Evolutionary conservation across 1,140 invertebrate species (phyloP), one percentile per base, ranked within the genome.

Genomic region (Drosophila trapezifrons): DNA sequence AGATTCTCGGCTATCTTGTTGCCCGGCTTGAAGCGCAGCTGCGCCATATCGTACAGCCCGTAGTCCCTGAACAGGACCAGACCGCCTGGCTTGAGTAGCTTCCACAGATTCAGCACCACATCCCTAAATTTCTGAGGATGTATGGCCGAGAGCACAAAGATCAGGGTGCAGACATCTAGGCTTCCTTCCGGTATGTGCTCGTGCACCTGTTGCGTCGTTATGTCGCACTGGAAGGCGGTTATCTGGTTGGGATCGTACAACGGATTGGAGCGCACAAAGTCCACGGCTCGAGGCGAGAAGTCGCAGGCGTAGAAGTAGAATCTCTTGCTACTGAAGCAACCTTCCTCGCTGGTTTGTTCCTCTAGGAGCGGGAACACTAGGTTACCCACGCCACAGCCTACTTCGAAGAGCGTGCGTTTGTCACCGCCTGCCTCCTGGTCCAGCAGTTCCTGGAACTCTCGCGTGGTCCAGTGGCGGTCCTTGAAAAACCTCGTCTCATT

Each of bases 311-410:
- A 97, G 22, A 90, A 89, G 78, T 98, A 95, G 82, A 94, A 95
- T 22, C 96, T 94, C 80, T 95, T 5, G 9, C 29, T 17, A 94
- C 42, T n/a, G 5, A n/a, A 62, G 32, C 18, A 17, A 10, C 18
- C 54, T 29, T 37, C 60, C 8, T 22, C 70, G 49, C 32, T 76
- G 12, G 1, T 93, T 92, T 95, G 94, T 81, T 97, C 97, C 91
- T 98, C 95, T 4, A 99, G 89, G 38, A 99, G 90, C 0, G 99
- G 98, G 93, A 97, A 99, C 51, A 99, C 93, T 87, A 99, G 96
- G 93, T 99, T 99, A 0, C 99, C 99, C 47, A 99, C 98, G 7
- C 99, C 99, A 93, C 98, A 99, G 0, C 99, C 99, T 20, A 99
- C 94, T 93, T 99, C 98, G 3, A 91, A 57, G 10, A 99, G 92